These are phyloP conservation scores for Musca domestica DNA, from an alignment of 1,140 invertebrate genomes.

Conservation along the genomic window DNA sequence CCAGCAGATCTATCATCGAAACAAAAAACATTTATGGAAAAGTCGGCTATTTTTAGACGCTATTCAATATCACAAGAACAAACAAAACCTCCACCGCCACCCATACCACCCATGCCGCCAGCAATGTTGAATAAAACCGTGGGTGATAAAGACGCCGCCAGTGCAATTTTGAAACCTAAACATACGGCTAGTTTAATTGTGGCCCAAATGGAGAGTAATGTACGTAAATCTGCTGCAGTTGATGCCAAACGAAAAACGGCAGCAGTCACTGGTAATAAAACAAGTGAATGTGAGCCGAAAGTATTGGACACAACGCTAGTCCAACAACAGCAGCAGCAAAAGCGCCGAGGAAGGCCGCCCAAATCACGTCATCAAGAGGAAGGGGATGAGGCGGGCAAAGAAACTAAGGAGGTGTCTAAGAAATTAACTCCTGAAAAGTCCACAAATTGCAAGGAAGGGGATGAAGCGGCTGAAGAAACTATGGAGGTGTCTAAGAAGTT, in stretches of 20 bases:
- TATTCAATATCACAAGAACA: slow-evolving; percentile 33
- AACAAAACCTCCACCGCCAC: slow-evolving; percentile 19
- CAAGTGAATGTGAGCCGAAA: not conserved
- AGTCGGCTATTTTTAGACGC: slow-evolving; percentile 29
- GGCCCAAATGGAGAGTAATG: slow-evolving; percentile 27
- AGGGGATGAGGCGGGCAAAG: not conserved
- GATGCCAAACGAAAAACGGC: not conserved
- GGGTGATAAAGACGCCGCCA: slow-evolving; percentile 8
- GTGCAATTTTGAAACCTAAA: slow-evolving; percentile 28
- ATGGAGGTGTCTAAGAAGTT: slow-evolving; percentile 5
- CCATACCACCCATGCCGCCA: slow-evolving; percentile 3
- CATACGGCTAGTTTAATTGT: slow-evolving; percentile 26
- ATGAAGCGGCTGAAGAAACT: not conserved
- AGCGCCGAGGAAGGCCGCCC: slow-evolving; percentile 22
- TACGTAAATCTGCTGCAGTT: not conserved
- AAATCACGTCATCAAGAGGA: not conserved
- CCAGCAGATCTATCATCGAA: slow-evolving; percentile 20
- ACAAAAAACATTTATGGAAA: slow-evolving; percentile 29
- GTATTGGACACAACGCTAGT: not conserved
- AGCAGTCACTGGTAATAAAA: not conserved
- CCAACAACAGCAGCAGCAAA: not conserved
- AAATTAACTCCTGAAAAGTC: slow-evolving; percentile 9
- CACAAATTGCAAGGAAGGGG: slow-evolving; percentile 21
- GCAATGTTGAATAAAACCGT: slow-evolving; percentile 2
- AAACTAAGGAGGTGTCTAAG: not conserved